phyloP scores from a whole-genome alignment of 2,888 invertebrate species.

The Idaea dimidiata region DNA sequence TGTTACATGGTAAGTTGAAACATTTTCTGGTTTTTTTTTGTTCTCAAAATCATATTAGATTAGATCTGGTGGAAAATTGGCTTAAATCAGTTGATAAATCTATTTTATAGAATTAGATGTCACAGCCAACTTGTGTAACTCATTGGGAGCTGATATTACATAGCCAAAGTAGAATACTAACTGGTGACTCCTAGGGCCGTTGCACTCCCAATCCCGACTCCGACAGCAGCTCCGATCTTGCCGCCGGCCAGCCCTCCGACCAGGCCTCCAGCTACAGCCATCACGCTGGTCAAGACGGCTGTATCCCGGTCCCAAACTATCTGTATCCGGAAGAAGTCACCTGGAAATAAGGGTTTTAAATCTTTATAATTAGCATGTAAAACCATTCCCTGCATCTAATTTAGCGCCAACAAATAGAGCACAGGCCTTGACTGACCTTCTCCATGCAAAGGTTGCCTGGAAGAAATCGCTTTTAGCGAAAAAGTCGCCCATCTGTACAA shows the following conservation, averaged over 20 bases:
- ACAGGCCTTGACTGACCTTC: too few relatives aligned
- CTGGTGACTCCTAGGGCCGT: slow-evolving; percentile 56
- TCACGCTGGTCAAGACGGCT: slow-evolving; percentile 46
- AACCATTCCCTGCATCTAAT: too few relatives aligned
- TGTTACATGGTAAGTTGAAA: not conserved
- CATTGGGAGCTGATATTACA: not conserved
- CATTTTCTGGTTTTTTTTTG: not conserved
- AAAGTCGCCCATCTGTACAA: too few relatives aligned
- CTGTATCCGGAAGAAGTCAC: slow-evolving; percentile 56
- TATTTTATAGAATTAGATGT: too few relatives aligned
- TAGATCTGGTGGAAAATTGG: not conserved
- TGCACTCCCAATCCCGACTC: slow-evolving; percentile 58
- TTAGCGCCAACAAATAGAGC: too few relatives aligned
- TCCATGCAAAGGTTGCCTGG: too few relatives aligned
- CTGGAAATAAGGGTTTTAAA: slow-evolving; percentile 34
- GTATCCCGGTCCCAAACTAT: slow-evolving; percentile 57
- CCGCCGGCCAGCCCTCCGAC: slow-evolving; percentile 62
- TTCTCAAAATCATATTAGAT: not conserved
- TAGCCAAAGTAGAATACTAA: slow-evolving; percentile 31
- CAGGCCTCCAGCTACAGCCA: slow-evolving; percentile 55
- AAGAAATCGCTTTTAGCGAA: too few relatives aligned
- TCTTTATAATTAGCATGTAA: too few relatives aligned
- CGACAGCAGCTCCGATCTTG: slow-evolving; percentile 55
- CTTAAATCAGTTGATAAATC: not conserved
- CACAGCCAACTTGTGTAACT: too few relatives aligned